Base-by-base conservation (phyloP, 2,113 vertebrate genomes). In the Prolemur simus region DNA sequence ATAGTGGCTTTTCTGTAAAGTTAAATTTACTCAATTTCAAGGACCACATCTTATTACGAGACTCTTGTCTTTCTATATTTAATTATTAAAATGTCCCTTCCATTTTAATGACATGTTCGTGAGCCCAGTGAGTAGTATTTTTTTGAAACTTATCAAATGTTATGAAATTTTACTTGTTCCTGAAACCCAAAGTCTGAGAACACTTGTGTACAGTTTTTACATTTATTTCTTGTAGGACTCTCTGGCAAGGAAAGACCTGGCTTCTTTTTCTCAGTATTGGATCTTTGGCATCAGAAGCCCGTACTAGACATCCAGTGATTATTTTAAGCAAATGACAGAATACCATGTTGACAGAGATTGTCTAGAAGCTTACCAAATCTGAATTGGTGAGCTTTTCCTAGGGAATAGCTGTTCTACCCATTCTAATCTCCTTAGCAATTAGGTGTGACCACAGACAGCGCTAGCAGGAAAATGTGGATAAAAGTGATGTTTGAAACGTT, bases 371-470 rank as follows among this genome's bases (percentile, higher is more conserved):
- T 37, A 47, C 23, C 11, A 18, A 77, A 27, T 18, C 42, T 34
- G 0, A 12, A 64, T 60, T 64, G 18, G 18, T 63, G 9, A 63
- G 25, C 64, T 39, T 86, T 9, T 60, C 15, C 18, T 60, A 9
- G 17, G 20, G 18, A 54, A 25, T 3, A 69, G 8, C 3, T 39
- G 4, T 32, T 2, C 34, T n/a, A n/a, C 7, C 9, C 11, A 2
- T 14, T 47, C 18, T 9, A 66, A 27, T 25, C 80, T 66, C 42
- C 21, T 14, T 32, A 2, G 3, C 4, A 20, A 45, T 49, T 12
- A 4, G 11, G 2, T 5, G 7, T 32, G 37, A 11, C 6, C 13
- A 1, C 0, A 47, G n/a, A 12, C 11, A 15, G 34, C 7, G 12
- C 5, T 4, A 17, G 2, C 29, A 3, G 20, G 7, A 8, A 21